Evolutionary conservation across 2,797 vertebrate genomes (phyloP).

Genomic region (Phrynocephalus guinanensis): DNA sequence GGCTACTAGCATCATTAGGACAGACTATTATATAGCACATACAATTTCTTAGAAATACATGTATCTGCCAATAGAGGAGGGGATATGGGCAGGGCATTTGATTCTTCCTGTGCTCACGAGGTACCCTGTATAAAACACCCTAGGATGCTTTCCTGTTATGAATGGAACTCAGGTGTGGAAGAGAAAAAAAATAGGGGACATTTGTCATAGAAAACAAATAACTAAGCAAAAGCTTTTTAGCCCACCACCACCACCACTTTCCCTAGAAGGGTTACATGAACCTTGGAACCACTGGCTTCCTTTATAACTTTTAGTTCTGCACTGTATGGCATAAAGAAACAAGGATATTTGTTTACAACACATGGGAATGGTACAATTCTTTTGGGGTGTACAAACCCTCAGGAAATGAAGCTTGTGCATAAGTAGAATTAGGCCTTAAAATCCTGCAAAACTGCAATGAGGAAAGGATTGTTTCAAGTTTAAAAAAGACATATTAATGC

Average conservation of each 20-base stretch:
- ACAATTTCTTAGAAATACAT: background rate
- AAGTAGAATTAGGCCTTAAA: background rate
- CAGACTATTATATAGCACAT: background rate
- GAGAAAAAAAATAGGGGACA: no score
- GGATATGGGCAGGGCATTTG: background rate
- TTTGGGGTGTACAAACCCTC: background rate
- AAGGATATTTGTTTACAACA: background rate
- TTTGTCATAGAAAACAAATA: background rate
- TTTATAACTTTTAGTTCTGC: background rate
- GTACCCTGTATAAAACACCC: background rate
- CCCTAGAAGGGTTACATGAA: background rate
- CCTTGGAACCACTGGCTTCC: background rate
- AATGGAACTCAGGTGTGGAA: background rate
- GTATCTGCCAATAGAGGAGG: background rate
- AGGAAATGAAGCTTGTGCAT: background rate
- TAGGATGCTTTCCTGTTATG: background rate
- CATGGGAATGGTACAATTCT: background rate
- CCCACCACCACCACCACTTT: background rate
- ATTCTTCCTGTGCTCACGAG: background rate
- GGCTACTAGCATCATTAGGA: background rate
- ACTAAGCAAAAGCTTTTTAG: background rate
- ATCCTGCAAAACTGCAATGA: background rate
- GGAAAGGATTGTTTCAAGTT: background rate
- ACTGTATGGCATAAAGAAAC: background rate
- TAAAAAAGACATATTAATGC: background rate